Evolutionary conservation across 2,113 vertebrate genomes (phyloP), one percentile per base, ranked within the genome.

Genomic region (Macquaria ambigua): DNA sequence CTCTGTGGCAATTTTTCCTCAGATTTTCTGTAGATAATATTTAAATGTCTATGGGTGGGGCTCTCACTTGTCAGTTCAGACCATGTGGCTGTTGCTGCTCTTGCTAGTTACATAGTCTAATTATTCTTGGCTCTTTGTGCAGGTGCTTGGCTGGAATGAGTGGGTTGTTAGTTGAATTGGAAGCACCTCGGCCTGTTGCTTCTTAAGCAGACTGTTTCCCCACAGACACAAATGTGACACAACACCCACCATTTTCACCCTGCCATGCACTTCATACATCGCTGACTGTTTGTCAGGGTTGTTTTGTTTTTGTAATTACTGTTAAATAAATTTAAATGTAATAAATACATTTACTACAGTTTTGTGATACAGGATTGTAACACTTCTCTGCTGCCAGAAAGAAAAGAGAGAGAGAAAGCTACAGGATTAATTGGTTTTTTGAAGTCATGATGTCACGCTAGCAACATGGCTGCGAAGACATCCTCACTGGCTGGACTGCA

Each of bases 151-250:
- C 70, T 64, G 50, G 48, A 72, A 50, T 21, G 50, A 77, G 50
- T 25, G 37, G 21, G 20, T 72, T 8, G 28, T 82, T 68, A 28
- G 72, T 50, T 43, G 50, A 62, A 66, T 48, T 66, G 48, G 39
- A 71, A 71, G 67, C 74, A 77, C 59, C 81, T 83, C 59, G 37
- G 37, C 50, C 66, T 55, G 58, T 31, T 56, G 66, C 50, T 72
- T 55, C 50, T n/a, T 43, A 59, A 20, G 37, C 53, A 53, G 28
- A 31, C 48, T 71, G 41, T 58, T 46, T 53, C 61, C 52, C 55
- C 8, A 55, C 74, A 69, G 34, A 76, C 46, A 37, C 43, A n/a
- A 70, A 76, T 62, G 43, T 62, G 23, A 59, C 28, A 23, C 16
- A 66, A 10, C 59, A 8, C 11, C 53, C 1, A 23, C 52, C 55